These are phyloP conservation scores for Pissodes strobi DNA, from an alignment of 1,140 invertebrate genomes.

Conservation along the genomic window DNA sequence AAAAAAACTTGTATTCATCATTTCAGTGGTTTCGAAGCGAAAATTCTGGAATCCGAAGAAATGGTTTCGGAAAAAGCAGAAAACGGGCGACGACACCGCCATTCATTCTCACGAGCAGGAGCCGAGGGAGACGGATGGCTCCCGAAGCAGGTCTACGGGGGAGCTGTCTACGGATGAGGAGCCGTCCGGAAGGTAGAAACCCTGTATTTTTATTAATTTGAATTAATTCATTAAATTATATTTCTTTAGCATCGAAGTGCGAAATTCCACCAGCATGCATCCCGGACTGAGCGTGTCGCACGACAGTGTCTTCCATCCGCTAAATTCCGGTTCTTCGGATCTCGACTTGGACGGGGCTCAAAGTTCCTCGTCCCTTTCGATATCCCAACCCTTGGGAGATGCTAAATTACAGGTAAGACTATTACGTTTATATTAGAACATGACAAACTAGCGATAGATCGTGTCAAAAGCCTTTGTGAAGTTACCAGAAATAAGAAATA, in stretches of 20 bases:
- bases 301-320: slow-evolving; percentile 73
- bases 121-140: slow-evolving; percentile 55
- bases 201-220: background rate
- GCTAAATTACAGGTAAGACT: slow-evolving; percentile 49
- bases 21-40: slow-evolving; percentile 49
- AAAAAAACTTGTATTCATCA: background rate
- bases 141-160: slow-evolving; percentile 69
- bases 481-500: too few species aligned
- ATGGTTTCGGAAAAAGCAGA: slow-evolving; percentile 53
- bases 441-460: too few species aligned
- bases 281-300: slow-evolving; percentile 72
- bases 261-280: slow-evolving; percentile 53
- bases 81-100: slow-evolving; percentile 41
- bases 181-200: slow-evolving; percentile 59
- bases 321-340: slow-evolving; percentile 54
- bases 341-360: slow-evolving; percentile 53
- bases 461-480: too few species aligned
- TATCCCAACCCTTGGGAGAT: slow-evolving; percentile 51
- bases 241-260: slow-evolving; percentile 23
- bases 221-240: background rate
- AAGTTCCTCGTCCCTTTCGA: slow-evolving; percentile 54
- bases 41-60: slow-evolving; percentile 53
- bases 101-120: slow-evolving; percentile 23
- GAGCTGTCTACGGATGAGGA: slow-evolving; percentile 65
- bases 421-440: too few species aligned